Percentiles rank a stretch among this genome's conserved stretches.
These are phyloP conservation scores for Cuniculus paca DNA, from an alignment of 2,797 vertebrate genomes.

Conservation along the genomic window DNA sequence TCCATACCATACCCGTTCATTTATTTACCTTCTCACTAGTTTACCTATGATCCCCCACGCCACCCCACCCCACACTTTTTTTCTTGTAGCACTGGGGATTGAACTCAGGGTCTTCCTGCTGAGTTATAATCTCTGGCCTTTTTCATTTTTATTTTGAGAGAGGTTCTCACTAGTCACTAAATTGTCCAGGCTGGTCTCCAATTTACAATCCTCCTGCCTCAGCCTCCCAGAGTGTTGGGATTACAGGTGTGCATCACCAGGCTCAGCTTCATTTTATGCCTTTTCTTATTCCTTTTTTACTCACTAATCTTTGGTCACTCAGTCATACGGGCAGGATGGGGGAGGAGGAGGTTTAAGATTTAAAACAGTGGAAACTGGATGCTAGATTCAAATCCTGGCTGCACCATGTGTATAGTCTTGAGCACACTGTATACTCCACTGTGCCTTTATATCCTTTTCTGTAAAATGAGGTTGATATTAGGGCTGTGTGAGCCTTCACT, in stretches of 20 bases:
- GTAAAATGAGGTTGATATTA: background rate
- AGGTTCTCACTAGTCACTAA: background rate
- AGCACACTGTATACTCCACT: background rate
- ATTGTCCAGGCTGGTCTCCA: background rate
- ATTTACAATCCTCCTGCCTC: background rate
- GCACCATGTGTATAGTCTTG: background rate
- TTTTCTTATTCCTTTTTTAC: background rate
- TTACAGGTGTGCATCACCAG: background rate
- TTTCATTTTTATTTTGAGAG: background rate
- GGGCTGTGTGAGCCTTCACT: accelerated
- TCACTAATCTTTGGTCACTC: background rate
- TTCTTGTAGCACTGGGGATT: background rate
- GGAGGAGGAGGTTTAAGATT: background rate
- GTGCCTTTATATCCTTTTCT: background rate
- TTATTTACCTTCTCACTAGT: background rate
- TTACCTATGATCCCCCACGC: background rate
- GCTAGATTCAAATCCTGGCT: background rate
- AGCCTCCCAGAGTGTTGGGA: background rate
- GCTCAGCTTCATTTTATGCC: background rate
- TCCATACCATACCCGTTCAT: background rate
- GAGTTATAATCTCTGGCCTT: background rate
- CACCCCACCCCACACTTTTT: background rate
- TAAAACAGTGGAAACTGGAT: background rate
- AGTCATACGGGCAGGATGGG: accelerated
- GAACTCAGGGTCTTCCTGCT: no score